A percentile compares a stretch with the other conserved stretches of the same genome.
phyloP scores from a whole-genome alignment of 2,797 vertebrate genomes.

The Novumbra hubbsi region DNA sequence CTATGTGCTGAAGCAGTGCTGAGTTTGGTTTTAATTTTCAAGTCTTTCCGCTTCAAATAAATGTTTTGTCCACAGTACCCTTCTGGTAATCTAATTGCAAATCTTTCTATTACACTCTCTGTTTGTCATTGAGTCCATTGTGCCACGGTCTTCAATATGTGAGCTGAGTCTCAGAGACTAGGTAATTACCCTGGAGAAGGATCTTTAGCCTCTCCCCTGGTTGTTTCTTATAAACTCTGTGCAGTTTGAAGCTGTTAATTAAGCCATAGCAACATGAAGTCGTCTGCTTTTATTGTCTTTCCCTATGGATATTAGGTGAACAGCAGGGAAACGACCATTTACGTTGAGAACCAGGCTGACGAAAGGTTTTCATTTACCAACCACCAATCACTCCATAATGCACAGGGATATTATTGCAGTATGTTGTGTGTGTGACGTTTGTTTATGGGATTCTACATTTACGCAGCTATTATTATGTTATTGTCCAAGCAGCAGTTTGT shows the following conservation, averaged over 20 bases:
- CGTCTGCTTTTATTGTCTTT: neutral
- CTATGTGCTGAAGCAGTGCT: neutral
- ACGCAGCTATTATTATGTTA: slow-evolving; percentile 1
- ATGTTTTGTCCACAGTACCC: neutral
- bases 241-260: neutral
- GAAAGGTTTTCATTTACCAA: neutral
- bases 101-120: neutral
- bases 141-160: slow-evolving; percentile 23
- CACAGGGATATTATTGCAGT: neutral
- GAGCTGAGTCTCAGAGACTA: slow-evolving; percentile 38
- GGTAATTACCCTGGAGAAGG: slow-evolving; percentile 37
- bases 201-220: slow-evolving; percentile 28
- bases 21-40: neutral
- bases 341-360: neutral
- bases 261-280: neutral
- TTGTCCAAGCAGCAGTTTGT: neutral
- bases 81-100: neutral
- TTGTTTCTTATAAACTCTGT: slow-evolving; percentile 16
- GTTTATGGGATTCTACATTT: neutral
- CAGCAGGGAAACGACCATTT: neutral
- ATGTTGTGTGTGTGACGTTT: neutral
- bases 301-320: neutral
- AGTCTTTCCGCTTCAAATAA: neutral
- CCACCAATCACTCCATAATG: neutral
- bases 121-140: neutral